These are phyloP conservation scores for Flexamia atlantica DNA, from an alignment of 2,888 invertebrate species.

Conservation along the genomic window DNA sequence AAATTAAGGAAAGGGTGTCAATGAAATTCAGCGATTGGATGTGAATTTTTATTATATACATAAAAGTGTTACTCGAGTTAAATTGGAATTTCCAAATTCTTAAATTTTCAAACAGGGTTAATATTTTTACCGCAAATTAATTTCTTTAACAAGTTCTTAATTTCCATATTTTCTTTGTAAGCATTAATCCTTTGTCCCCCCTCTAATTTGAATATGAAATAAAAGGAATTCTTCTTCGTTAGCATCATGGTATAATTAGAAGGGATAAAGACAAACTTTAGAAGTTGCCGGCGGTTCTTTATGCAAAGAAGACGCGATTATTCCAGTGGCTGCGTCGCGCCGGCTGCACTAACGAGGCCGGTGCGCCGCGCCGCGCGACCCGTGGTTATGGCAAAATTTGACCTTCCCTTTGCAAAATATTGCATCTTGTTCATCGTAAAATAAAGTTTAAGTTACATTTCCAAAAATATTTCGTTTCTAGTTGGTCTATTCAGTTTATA, in stretches of 20 bases:
- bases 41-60: too few relatives aligned
- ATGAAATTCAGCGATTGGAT: too few relatives aligned
- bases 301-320: conserved; percentile 26
- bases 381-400: too few relatives aligned
- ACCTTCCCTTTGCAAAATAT: too few relatives aligned
- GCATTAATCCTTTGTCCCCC: conserved; percentile 15
- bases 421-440: too few relatives aligned
- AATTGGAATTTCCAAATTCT: too few relatives aligned
- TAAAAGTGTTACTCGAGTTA: too few relatives aligned
- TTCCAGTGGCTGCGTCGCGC: conserved; percentile 14
- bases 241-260: conserved; percentile 26
- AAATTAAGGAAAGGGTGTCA: too few relatives aligned
- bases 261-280: conserved; percentile 23
- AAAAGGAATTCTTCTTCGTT: conserved; percentile 26
- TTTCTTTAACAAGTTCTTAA: conserved; percentile 20
- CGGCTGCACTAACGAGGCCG: background rate
- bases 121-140: background rate
- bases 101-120: too few relatives aligned
- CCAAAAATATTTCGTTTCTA: too few relatives aligned
- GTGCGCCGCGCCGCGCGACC: background rate
- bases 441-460: too few relatives aligned
- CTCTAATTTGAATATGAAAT: conserved; percentile 22
- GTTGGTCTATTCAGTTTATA: too few relatives aligned
- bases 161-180: conserved; percentile 20
- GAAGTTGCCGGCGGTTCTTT: conserved; percentile 19